Percentiles rank a stretch among this genome's conserved stretches.
Evolutionary conservation across 2,888 invertebrate species (phyloP).

Genomic region (Chrysolina americana): DNA sequence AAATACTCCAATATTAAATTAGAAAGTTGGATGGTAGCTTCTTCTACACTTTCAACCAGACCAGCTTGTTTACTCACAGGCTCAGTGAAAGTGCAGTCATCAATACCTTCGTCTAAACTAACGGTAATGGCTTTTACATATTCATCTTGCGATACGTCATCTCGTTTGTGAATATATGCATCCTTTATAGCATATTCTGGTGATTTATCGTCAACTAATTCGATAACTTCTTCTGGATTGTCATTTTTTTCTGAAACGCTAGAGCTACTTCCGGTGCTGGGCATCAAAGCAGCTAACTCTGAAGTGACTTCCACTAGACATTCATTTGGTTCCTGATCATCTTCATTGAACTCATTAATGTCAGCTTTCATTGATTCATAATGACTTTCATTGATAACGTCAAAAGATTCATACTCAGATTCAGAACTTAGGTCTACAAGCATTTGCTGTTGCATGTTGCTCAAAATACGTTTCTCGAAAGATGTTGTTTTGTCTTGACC

Average conservation of each 20-base stretch:
- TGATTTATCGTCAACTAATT: conserved; percentile 33
- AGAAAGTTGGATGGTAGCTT: conserved; percentile 52
- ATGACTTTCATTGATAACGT: conserved; percentile 17
- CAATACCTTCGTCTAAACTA: conserved; percentile 57
- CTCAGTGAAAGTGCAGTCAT: conserved; percentile 51
- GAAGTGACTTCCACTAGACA: conserved; percentile 50
- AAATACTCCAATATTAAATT: conserved; percentile 61
- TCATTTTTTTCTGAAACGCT: background rate
- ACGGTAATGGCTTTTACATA: conserved; percentile 6
- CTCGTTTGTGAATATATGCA: conserved; percentile 17
- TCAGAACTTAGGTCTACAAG: conserved; percentile 42
- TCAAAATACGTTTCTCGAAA: conserved; percentile 54
- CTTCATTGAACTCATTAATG: conserved; percentile 48
- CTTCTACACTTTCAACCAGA: conserved; percentile 36
- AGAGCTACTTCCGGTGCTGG: conserved; percentile 40
- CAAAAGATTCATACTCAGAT: conserved; percentile 33
- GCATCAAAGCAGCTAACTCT: conserved; percentile 42
- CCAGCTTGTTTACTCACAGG: conserved; percentile 17
- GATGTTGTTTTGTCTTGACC: conserved; percentile 29
- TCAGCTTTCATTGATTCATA: conserved; percentile 30
- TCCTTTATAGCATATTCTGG: conserved; percentile 28
- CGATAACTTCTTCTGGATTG: conserved; percentile 30
- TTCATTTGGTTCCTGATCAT: conserved; percentile 51
- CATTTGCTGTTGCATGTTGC: conserved; percentile 54
- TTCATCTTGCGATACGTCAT: conserved; percentile 23